Evolutionary conservation across 64 coral and sea anemone species (phyloP).

Genomic region (Trachythela sp.): DNA sequence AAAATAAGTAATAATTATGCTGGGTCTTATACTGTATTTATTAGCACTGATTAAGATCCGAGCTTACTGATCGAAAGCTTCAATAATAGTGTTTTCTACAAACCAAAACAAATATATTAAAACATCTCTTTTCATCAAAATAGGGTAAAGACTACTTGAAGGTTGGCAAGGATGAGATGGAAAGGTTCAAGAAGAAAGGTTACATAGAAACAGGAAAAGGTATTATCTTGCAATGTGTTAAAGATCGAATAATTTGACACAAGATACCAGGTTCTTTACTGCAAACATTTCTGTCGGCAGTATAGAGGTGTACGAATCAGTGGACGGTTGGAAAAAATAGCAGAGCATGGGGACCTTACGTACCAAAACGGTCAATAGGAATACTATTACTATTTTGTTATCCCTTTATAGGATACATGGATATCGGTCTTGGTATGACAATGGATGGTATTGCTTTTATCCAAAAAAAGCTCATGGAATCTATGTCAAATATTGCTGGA

Average conservation of each 20-base stretch:
- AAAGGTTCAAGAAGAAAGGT: not conserved
- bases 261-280: not conserved
- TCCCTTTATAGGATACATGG: slow-evolving; percentile 17
- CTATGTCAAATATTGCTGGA: slow-evolving; percentile 1
- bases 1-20: too few species aligned
- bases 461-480: not conserved
- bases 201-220: not conserved
- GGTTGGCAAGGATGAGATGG: not conserved
- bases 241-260: not conserved
- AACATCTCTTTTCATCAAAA: not conserved
- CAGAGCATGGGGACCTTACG: too few species aligned
- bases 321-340: too few species aligned
- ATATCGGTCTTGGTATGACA: not conserved
- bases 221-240: not conserved
- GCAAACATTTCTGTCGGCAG: too few species aligned
- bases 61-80: too few species aligned
- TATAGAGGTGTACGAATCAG: too few species aligned
- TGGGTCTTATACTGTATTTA: too few species aligned
- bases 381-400: slow-evolving; percentile 38
- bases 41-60: too few species aligned
- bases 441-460: slow-evolving; percentile 39
- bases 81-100: too few species aligned
- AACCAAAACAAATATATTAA: not conserved
- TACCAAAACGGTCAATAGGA: not conserved
- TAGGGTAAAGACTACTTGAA: not conserved